These are phyloP conservation scores for Pangasius macronema DNA, from an alignment of 2,797 vertebrate species.

Conservation along the genomic window DNA sequence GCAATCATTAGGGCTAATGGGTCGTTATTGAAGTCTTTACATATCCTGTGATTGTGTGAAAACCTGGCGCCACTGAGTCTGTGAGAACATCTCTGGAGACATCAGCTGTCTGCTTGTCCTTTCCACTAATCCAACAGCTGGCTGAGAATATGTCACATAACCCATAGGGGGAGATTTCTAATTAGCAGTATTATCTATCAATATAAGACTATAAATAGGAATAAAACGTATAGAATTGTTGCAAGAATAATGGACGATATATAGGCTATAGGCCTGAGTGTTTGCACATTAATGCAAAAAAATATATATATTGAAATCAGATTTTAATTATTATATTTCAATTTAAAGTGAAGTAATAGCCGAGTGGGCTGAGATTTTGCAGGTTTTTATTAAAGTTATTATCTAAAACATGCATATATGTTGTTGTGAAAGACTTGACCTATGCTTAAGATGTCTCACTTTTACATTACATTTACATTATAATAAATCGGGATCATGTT, in stretches of 20 bases:
- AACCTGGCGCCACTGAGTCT: conserved; percentile 78
- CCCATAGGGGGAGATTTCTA: conserved; percentile 3
- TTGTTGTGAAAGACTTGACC: background rate
- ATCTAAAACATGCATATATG: background rate
- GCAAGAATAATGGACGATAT: background rate
- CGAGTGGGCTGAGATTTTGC: background rate
- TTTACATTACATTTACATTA: too few relatives aligned
- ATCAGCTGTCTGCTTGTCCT: conserved; percentile 65
- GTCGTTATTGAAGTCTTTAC: conserved; percentile 80
- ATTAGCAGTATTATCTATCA: background rate
- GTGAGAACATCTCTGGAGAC: conserved; percentile 66
- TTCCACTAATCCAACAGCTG: conserved; percentile 63
- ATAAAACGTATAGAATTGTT: too few relatives aligned
- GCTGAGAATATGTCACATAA: conserved; percentile 10
- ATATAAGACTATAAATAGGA: background rate
- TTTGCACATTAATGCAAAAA: background rate
- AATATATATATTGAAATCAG: background rate
- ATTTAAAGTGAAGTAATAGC: background rate
- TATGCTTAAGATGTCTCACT: too few relatives aligned
- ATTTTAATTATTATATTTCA: background rate
- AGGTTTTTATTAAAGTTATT: background rate
- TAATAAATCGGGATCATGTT: background rate
- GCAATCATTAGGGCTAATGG: conserved; percentile 78
- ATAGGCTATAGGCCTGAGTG: background rate
- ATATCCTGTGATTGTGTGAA: conserved; percentile 80